These are phyloP conservation scores for Enteromius anoplus DNA, from an alignment of 2,797 vertebrate species.

Conservation along the genomic window DNA sequence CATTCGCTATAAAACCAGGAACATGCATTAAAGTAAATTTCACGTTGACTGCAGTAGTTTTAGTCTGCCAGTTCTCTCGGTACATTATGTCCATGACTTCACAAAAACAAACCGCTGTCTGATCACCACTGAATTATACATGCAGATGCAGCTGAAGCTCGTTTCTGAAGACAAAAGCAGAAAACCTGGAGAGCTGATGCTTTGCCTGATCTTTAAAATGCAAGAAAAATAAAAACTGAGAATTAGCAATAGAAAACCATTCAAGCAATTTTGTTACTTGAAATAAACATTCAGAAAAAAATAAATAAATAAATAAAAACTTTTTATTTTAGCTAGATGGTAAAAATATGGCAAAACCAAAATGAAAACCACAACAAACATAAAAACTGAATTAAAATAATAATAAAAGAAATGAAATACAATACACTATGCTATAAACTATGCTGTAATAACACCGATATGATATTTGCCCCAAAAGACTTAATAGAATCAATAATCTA, in stretches of 20 bases:
- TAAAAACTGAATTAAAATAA: neutral
- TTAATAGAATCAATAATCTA: neutral
- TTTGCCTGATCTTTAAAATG: neutral
- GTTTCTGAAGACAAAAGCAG: constrained; percentile 5
- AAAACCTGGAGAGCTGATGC: neutral
- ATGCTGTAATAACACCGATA: neutral
- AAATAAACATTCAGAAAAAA: neutral
- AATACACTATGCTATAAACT: too few relatives aligned
- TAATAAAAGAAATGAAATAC: neutral
- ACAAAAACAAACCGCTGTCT: constrained; percentile 24
- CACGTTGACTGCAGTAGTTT: neutral
- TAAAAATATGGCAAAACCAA: neutral
- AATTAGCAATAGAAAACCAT: neutral
- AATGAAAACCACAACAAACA: neutral
- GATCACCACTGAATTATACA: constrained; percentile 53
- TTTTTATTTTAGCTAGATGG: neutral
- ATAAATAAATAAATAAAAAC: neutral
- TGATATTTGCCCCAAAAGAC: neutral
- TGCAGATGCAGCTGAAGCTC: constrained; percentile 7
- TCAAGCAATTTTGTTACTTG: neutral
- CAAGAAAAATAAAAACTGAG: neutral
- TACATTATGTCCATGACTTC: constrained; percentile 18
- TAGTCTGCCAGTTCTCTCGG: neutral
- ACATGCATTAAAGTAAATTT: neutral
- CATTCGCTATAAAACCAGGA: neutral